Base-by-base conservation (phyloP, 2,797 vertebrate genomes). In the Rousettus madagascariensis region DNA sequence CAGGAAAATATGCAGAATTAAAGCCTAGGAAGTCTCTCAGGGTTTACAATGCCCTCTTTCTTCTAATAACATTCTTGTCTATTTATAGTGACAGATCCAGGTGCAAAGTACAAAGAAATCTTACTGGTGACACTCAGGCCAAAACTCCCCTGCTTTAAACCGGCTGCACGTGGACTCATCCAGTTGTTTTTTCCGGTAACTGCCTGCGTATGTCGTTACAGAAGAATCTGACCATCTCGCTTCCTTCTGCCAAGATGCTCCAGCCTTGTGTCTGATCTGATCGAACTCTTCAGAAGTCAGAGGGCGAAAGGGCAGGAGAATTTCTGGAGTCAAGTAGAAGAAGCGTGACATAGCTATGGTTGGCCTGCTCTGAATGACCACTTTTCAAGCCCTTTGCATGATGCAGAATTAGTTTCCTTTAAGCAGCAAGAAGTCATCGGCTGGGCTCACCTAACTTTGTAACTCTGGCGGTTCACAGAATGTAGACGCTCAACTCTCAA, bases 221-320 rank as follows among this genome's bases (percentile, higher is more conserved):
- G 75, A 97, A 41, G 3, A 91, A 19, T 86, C 57, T 30, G 83
- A 51, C 95, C 95, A 95, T 38, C 59, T 78, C 0, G 61, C 79
- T 83, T 97, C 97, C 5, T 94, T 90, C 94, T 89, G 97, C 97
- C 98, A 98, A 16, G 95, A 68, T 22, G 89, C 89, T 17, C 88
- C 65, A 19, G 97, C 96, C 86, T 10, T 24, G 30, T 8, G 28
- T 86, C 96, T 82, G 93, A 98, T 98, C 96, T 97, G 80, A 86
- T 98, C 95, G 75, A 98, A 97, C 75, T 93, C 90, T 80, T 95
- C 90, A 78, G 87, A 80, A 59, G 96, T 97, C n/a, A 98, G 84
- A 82, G 96, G 96, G 79, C 97, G 96, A 72, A 98, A 98, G 57
- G 98, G 96, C 89, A 98, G 96, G 91, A 88, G 88, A 59, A 98